Conservation (phyloP, 2,113 vertebrate species). For the Pseudonaja textilis region DNA sequence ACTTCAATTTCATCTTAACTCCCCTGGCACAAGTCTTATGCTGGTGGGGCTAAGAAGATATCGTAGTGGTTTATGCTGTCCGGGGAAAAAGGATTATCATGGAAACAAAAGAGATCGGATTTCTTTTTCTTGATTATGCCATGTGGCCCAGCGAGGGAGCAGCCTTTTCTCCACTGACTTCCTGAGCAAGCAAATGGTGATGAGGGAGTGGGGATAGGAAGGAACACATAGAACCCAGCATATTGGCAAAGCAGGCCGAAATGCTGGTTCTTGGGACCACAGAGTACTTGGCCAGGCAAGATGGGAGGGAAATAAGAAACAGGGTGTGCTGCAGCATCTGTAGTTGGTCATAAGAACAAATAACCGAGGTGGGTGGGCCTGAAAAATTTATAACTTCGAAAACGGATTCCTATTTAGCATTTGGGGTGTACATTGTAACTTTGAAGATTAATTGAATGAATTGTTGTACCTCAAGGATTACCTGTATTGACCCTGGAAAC, state of each 20-base stretch:
- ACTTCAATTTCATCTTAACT: no score
- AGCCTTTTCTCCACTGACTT: no score
- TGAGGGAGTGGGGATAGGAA: neutral
- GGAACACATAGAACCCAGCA: neutral
- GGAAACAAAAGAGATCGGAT: no score
- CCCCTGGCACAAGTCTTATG: no score
- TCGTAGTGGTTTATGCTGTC: no score
- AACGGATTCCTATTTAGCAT: neutral
- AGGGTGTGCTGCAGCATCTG: neutral
- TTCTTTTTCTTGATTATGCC: no score
- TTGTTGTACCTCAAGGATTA: neutral
- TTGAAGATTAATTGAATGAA: neutral
- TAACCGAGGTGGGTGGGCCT: neutral
- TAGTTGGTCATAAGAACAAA: neutral
- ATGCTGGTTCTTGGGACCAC: neutral
- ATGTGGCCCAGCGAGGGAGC: no score
- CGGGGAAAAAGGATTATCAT: no score
- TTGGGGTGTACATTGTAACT: neutral
- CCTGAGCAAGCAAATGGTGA: neutral
- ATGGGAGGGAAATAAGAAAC: neutral
- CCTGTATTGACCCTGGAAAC: neutral
- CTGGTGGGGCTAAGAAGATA: no score
- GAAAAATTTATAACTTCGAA: neutral
- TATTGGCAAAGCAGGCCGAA: neutral
- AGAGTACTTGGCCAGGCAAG: neutral